Evolutionary conservation across 2,113 vertebrate genomes (phyloP).

Genomic region (Leucopsar rothschildi): DNA sequence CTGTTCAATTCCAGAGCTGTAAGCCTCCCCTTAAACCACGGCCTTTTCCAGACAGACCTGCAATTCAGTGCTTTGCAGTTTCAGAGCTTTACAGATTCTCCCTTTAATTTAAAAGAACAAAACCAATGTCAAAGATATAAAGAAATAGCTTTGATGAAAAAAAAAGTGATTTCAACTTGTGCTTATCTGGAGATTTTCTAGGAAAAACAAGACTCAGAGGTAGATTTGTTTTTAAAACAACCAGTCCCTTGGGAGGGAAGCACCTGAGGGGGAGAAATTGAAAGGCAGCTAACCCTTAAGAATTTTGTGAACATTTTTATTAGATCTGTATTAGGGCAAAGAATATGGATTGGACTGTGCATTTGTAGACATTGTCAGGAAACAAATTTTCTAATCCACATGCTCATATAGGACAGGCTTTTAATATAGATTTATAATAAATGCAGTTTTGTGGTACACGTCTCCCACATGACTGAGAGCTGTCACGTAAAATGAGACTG

Average conservation of each 20-base stretch:
- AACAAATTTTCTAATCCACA: conserved; percentile 9
- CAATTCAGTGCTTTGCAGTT: not conserved
- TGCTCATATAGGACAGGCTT: not conserved
- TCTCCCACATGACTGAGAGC: not conserved
- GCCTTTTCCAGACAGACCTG: not conserved
- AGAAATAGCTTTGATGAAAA: conserved; percentile 20
- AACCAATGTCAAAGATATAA: not conserved
- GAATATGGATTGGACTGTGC: not conserved
- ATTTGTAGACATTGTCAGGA: not conserved
- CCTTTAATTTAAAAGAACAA: conserved; percentile 22
- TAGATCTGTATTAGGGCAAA: conserved; percentile 2
- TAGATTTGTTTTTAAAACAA: conserved; percentile 47
- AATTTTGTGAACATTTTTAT: conserved; percentile 39
- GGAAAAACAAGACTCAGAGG: conserved; percentile 1
- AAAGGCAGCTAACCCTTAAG: conserved; percentile 42
- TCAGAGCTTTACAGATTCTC: not conserved
- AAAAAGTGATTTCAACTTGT: not conserved
- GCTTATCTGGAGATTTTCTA: conserved; percentile 54
- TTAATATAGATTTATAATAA: conserved; percentile 33
- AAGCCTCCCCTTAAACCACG: not conserved
- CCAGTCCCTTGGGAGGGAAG: conserved; percentile 19
- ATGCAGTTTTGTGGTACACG: not conserved
- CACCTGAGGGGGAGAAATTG: conserved; percentile 1
- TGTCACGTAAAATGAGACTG: conserved; percentile 5
- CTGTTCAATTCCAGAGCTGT: not conserved